These are phyloP conservation scores for Mesitornis unicolor DNA, from an alignment of 2,113 vertebrate species.

Conservation along the genomic window DNA sequence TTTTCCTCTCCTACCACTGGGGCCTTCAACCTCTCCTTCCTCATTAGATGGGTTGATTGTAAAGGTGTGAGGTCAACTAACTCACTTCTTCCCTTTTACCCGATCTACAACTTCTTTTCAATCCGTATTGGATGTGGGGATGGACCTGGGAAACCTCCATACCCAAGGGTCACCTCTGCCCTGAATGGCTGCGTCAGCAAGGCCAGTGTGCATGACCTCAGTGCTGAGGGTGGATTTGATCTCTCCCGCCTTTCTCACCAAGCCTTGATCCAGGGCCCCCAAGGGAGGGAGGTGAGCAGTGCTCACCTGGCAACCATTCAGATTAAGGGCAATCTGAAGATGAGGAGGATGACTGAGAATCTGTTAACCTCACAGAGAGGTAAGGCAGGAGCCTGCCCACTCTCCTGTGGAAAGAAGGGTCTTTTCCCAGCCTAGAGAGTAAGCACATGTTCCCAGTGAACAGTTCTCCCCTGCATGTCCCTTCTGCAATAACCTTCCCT, in stretches of 20 bases:
- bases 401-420: not conserved
- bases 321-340: slow-evolving; percentile 68
- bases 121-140: not conserved
- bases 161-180: not conserved
- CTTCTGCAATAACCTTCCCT: not conserved
- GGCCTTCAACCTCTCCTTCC: not conserved
- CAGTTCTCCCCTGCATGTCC: fast-evolving
- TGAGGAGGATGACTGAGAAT: slow-evolving; percentile 44
- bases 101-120: slow-evolving; percentile 33
- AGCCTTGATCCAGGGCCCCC: not conserved
- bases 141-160: not conserved
- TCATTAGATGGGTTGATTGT: not conserved
- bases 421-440: not conserved
- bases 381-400: not conserved
- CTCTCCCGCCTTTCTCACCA: not conserved
- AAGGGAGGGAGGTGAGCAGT: slow-evolving; percentile 12
- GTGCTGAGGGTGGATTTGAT: not conserved
- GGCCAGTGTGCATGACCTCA: not conserved
- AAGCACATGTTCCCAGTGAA: not conserved
- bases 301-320: slow-evolving; percentile 24
- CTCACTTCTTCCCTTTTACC: not conserved
- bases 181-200: not conserved
- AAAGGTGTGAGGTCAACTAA: not conserved
- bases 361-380: not conserved
- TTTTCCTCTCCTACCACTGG: not conserved